Evolutionary conservation across 2,797 vertebrate genomes (phyloP).

Genomic region (Allenopithecus nigroviridis): DNA sequence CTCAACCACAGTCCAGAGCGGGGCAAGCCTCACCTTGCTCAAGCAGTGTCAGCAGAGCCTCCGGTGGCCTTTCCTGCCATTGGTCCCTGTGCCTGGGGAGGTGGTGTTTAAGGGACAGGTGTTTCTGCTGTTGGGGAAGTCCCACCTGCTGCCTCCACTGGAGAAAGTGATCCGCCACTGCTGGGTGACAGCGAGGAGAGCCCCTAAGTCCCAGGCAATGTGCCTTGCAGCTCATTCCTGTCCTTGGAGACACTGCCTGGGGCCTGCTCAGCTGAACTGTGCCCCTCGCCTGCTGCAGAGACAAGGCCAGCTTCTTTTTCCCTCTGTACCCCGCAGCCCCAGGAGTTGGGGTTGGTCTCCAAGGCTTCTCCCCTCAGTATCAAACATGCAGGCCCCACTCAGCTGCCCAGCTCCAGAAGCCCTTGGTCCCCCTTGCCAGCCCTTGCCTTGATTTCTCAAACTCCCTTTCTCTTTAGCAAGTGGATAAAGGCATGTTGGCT

Average conservation of each 20-base stretch:
- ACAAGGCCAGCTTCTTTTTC: not conserved
- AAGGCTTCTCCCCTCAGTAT: no score
- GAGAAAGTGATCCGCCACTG: not conserved
- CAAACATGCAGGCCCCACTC: not conserved
- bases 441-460: not conserved
- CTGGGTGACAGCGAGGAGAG: not conserved
- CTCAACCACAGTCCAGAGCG: not conserved
- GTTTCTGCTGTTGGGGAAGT: not conserved
- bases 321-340: accelerated
- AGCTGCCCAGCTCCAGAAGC: not conserved
- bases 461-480: not conserved
- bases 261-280: not conserved
- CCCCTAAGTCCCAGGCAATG: not conserved
- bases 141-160: not conserved
- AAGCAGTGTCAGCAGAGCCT: not conserved
- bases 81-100: not conserved
- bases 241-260: not conserved
- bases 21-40: not conserved
- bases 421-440: not conserved
- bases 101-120: not conserved
- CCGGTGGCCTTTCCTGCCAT: not conserved
- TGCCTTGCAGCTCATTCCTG: not conserved
- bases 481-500: not conserved
- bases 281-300: not conserved
- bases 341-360: not conserved